Conservation (phyloP, 2,113 vertebrate species). For the Paramisgurnus dabryanus region DNA sequence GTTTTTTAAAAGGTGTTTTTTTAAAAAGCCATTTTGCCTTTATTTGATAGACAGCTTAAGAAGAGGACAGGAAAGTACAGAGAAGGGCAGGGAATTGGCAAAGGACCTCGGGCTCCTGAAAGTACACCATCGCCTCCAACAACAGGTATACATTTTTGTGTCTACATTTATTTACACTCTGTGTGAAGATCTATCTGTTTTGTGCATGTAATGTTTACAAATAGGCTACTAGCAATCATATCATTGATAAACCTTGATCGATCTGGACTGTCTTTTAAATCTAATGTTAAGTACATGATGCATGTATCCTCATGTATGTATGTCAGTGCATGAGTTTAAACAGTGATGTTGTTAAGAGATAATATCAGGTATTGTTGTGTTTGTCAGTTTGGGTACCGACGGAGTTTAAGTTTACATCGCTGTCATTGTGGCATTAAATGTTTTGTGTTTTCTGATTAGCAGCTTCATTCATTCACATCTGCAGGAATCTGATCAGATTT, state of each 20-base stretch:
- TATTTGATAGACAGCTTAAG: too few relatives aligned
- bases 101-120: too few relatives aligned
- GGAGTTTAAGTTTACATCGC: background rate
- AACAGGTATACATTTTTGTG: too few relatives aligned
- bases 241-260: conserved; percentile 3
- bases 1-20: too few relatives aligned
- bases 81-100: too few relatives aligned
- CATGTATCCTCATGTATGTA: background rate
- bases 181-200: background rate
- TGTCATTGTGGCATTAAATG: conserved; percentile 1
- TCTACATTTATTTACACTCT: too few relatives aligned
- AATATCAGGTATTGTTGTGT: background rate
- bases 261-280: background rate
- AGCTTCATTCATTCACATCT: background rate
- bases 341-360: background rate
- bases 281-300: background rate
- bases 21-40: too few relatives aligned
- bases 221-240: conserved; percentile 18
- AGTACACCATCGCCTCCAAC: too few relatives aligned
- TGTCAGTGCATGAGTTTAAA: background rate
- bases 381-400: background rate
- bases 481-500: too few relatives aligned
- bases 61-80: too few relatives aligned
- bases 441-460: conserved; percentile 18
- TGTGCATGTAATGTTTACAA: conserved; percentile 2